These are phyloP conservation scores for Embiotoca jacksoni DNA, from an alignment of 2,113 vertebrate species.

Conservation along the genomic window DNA sequence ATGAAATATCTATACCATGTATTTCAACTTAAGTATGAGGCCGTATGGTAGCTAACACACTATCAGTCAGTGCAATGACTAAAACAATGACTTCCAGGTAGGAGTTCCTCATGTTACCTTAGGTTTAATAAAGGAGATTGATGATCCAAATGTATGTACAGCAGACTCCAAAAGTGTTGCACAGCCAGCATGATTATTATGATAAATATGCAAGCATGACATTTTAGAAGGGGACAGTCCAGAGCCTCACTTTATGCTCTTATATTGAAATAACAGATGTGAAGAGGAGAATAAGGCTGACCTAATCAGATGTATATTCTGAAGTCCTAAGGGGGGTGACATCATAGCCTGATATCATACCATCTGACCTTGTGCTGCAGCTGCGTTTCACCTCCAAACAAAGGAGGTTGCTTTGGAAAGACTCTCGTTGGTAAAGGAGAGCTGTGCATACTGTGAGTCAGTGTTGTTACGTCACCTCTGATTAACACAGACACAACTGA, in stretches of 20 bases:
- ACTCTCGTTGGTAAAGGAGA: not conserved
- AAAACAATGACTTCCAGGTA: too few relatives aligned
- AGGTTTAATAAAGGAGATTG: too few relatives aligned
- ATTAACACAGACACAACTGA: not conserved
- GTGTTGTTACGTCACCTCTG: constrained; percentile 31
- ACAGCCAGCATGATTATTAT: too few relatives aligned
- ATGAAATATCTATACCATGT: too few relatives aligned
- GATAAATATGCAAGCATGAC: too few relatives aligned
- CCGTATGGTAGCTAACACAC: too few relatives aligned
- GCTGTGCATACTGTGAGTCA: constrained; percentile 33
- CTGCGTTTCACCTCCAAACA: constrained; percentile 52
- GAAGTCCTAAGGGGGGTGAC: constrained; percentile 38
- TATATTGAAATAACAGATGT: constrained; percentile 10
- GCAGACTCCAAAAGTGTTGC: not conserved
- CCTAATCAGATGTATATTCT: constrained; percentile 34
- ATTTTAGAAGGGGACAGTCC: too few relatives aligned
- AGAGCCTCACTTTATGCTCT: not conserved
- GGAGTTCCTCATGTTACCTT: too few relatives aligned
- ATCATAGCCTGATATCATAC: constrained; percentile 46
- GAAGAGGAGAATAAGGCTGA: constrained; percentile 28
- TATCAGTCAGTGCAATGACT: too few relatives aligned
- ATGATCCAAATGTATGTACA: not conserved
- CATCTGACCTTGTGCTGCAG: constrained; percentile 35
- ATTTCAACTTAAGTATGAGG: too few relatives aligned
- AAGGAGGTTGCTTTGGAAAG: constrained; percentile 11